Conservation (phyloP, 2,797 vertebrate genomes). For the Melanotaenia parkinsoni region DNA sequence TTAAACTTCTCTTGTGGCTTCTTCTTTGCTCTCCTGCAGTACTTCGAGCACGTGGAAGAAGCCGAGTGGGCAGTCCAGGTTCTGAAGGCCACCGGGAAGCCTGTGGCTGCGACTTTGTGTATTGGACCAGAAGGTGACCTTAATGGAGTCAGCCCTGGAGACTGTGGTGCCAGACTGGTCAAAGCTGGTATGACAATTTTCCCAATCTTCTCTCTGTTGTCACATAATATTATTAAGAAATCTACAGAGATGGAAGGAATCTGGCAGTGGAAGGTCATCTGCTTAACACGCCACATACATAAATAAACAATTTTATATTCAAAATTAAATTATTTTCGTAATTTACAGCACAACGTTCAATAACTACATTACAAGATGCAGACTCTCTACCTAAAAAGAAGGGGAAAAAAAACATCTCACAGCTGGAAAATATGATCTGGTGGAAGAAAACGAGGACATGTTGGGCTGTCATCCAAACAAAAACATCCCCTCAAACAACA, state of each 20-base stretch:
- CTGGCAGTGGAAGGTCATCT: no score
- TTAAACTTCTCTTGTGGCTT: neutral
- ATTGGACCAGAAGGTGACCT: constrained; percentile 95
- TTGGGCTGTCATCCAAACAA: neutral
- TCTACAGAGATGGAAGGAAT: neutral
- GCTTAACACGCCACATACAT: neutral
- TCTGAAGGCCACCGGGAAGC: constrained; percentile 88
- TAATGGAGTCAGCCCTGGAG: constrained; percentile 87
- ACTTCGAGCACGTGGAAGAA: constrained; percentile 98
- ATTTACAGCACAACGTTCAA: neutral
- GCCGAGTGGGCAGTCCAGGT: constrained; percentile 95
- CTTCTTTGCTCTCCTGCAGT: constrained; percentile 74
- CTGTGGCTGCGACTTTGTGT: constrained; percentile 91
- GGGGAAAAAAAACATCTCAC: neutral
- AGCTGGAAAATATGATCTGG: neutral
- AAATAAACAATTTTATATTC: no score
- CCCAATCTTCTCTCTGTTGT: neutral
- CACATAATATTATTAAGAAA: neutral
- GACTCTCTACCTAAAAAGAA: neutral
- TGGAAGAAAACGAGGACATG: neutral
- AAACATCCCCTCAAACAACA: neutral
- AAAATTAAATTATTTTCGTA: neutral
- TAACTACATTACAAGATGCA: neutral
- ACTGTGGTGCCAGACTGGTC: constrained; percentile 90
- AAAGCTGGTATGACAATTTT: constrained; percentile 85